Percentiles rank a stretch among this genome's conserved stretches.
phyloP scores from a whole-genome alignment of 1,140 invertebrate species.

The Adoxophyes honmai region DNA sequence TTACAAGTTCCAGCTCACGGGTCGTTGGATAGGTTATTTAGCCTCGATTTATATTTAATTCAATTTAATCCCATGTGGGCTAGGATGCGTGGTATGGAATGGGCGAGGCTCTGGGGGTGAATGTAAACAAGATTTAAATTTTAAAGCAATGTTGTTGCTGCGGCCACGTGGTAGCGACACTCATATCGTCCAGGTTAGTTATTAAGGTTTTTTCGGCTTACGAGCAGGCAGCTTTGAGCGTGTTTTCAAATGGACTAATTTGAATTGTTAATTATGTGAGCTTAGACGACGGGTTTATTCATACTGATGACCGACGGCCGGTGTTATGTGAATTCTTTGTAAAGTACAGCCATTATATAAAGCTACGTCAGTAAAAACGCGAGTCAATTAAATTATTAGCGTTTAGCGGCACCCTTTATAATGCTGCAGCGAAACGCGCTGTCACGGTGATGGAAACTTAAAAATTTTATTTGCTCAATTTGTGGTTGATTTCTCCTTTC shows the following conservation, averaged over 20 bases:
- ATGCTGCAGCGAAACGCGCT: not conserved
- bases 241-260: not conserved
- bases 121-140: slow-evolving; percentile 68
- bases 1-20: too few relatives aligned
- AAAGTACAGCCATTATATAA: too few relatives aligned
- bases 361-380: too few relatives aligned
- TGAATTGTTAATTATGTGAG: slow-evolving; percentile 9
- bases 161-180: not conserved
- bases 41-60: slow-evolving; percentile 9
- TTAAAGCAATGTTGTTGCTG: slow-evolving; percentile 38
- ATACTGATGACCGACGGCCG: not conserved
- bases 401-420: not conserved
- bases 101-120: slow-evolving; percentile 33
- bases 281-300: not conserved
- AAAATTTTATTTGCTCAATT: not conserved
- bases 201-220: slow-evolving; percentile 4
- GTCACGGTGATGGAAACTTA: not conserved
- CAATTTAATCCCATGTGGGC: slow-evolving; percentile 1
- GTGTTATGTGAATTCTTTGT: not conserved
- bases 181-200: not conserved
- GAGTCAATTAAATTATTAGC: not conserved
- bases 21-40: too few relatives aligned
- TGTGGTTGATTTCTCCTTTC: not conserved
- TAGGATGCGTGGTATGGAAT: slow-evolving; percentile 2
- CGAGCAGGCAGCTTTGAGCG: not conserved